Base-by-base conservation (phyloP, 2,113 vertebrate species). In the Brachyhypopomus gauderio region DNA sequence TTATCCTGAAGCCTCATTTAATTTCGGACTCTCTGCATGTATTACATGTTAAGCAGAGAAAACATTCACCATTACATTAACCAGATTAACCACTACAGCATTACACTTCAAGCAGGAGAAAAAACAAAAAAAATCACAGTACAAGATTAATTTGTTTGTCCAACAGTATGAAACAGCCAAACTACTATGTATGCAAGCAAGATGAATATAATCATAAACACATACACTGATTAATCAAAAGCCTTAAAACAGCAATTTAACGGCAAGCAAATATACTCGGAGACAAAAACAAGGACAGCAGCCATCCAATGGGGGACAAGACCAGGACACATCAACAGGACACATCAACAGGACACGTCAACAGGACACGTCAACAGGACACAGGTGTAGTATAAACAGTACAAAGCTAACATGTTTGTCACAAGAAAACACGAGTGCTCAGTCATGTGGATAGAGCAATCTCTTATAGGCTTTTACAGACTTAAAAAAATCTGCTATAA, bases 371-470 rank as follows among this genome's bases (percentile, higher is more conserved):
- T n/a, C n/a, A n/a, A n/a, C n/a, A n/a, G n/a, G n/a, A 48, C 6
- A 48, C 7, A 41, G 82, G 60, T 80, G 64, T 17, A 85, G 82
- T 75, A 69, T 75, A 83, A 0, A 48, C 78, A 70, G 62, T 82
- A 4, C 0, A 27, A 27, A 58, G 71, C 79, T 19, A 58, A 84
- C 69, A 6, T 76, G 82, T 83, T 78, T 86, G 85, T 87, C 80
- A 48, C 55, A 60, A 87, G 81, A 84, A 90, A 89, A 90, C 77
- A 77, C 6, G 55, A 83, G 84, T 73, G n/a, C 27, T 52, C 45
- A 34, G 23, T 85, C 19, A 48, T 3, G 23, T 12, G 55, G 56
- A 78, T 64, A n/a, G 58, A 60, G 17, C 78, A 83, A 2, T 77
- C 73, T 60, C 48, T 11, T 69, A 88, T 83, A 82, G 71, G 55